Percentiles rank a stretch among this genome's conserved stretches.
Conservation (phyloP, 2,888 invertebrate genomes). For the Sylvicola cinctus region DNA sequence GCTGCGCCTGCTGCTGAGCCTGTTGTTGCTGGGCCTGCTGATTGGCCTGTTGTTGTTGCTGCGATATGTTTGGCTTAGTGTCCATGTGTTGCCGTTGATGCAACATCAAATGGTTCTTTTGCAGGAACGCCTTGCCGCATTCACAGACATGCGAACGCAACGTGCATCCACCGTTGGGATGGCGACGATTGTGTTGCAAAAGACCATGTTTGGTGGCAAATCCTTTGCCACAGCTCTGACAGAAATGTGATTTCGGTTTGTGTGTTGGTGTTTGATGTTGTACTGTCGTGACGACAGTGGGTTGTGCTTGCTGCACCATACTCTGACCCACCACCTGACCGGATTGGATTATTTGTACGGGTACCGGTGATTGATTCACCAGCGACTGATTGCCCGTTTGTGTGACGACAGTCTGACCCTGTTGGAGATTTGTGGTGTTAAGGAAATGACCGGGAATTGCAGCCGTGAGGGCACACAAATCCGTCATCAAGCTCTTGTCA, state of each 20-base stretch:
- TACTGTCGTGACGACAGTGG: slow-evolving; percentile 8
- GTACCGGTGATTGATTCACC: slow-evolving; percentile 23
- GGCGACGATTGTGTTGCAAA: slow-evolving; percentile 56
- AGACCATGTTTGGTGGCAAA: slow-evolving; percentile 69
- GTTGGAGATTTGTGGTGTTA: slow-evolving; percentile 21
- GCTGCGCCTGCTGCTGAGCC: too few species aligned
- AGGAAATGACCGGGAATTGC: slow-evolving; percentile 48
- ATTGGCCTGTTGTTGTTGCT: slow-evolving; percentile 22
- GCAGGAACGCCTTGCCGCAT: slow-evolving; percentile 70
- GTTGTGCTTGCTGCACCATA: slow-evolving; percentile 13
- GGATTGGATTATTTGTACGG: slow-evolving; percentile 23
- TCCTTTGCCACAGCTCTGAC: slow-evolving; percentile 59
- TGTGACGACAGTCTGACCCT: slow-evolving; percentile 22
- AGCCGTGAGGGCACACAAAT: slow-evolving; percentile 59
- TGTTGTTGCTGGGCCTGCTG: slow-evolving; percentile 3
- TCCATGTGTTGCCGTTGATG: slow-evolving; percentile 56
- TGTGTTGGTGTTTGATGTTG: slow-evolving; percentile 8
- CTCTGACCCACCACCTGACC: slow-evolving; percentile 16
- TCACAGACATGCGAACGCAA: slow-evolving; percentile 61
- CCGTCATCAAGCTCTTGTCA: slow-evolving; percentile 59
- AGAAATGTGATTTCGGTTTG: slow-evolving; percentile 56
- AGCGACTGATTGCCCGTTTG: slow-evolving; percentile 19
- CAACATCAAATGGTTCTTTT: slow-evolving; percentile 62
- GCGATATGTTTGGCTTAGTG: slow-evolving; percentile 22
- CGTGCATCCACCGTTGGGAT: slow-evolving; percentile 62